Evolutionary conservation across 2,797 vertebrate species (phyloP), one percentile per base, ranked within the genome.

Genomic region (Macroramphosus scolopax): DNA sequence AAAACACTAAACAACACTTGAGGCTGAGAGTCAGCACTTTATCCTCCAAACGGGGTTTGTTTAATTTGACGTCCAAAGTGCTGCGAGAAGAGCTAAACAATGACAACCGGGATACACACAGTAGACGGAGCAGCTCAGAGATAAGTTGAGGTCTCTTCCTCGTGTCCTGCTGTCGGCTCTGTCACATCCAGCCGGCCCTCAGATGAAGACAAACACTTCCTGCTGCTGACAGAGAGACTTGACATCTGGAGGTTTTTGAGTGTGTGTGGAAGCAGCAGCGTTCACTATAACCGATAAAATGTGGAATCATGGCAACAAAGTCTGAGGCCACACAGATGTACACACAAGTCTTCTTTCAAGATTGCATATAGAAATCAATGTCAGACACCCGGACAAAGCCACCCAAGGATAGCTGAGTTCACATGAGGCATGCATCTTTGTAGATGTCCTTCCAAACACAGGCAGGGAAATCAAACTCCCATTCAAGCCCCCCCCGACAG

Each of bases 381-480:
- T 65, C 72, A 70, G 61, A 68, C 79, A 80, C 66, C 68, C 67
- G 63, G 72, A 77, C 59, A 63, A 63, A 73, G 71, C 70, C 49
- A 57, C 44, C 51, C 73, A 77, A 84, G 80, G 77, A 76, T 78
- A 72, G 56, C 65, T 62, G 72, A 73, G 73, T 73, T 46, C 46
- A 71, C 55, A 72, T 78, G 77, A 77, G 69, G 60, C 64, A 69
- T 70, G 74, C 51, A 64, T 81, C 73, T 69, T 72, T 29, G n/a
- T 68, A 56, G 63, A 72, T 66, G 71, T 69, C 72, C 72, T 80
- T 78, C 72, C 58, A 81, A 76, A 85, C 32, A 63, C 63, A 60
- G 50, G 53, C 56, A 37, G 68, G 66, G 54, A 84, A 79, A 83
- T 84, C 74, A 75, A 84, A 84, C 82, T 77, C 68, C 63, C 80